A percentile compares a stretch with the other conserved stretches of the same genome.
These are phyloP conservation scores for Turnix velox DNA, from an alignment of 2,113 vertebrate genomes.

Conservation along the genomic window DNA sequence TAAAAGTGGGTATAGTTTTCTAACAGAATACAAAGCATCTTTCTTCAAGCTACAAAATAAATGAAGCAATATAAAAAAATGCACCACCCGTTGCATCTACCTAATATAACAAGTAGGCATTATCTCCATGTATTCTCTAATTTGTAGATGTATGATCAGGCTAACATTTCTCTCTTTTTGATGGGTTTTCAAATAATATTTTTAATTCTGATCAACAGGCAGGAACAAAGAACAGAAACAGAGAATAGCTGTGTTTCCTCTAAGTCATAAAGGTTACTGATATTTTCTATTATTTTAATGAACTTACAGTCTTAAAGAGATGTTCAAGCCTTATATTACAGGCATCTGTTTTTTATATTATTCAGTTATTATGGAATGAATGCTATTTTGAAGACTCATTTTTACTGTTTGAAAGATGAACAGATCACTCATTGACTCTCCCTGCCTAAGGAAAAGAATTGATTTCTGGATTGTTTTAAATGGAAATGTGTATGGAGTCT, in stretches of 20 bases:
- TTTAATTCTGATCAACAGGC: neutral
- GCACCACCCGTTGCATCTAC: neutral
- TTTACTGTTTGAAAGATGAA: neutral
- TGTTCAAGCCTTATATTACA: neutral
- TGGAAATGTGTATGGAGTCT: neutral
- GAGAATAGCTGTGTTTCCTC: neutral
- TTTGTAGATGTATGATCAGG: neutral
- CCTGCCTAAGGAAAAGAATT: fast-evolving
- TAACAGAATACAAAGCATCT: neutral
- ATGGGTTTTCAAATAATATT: neutral
- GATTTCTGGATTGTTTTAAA: neutral
- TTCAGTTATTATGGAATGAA: neutral
- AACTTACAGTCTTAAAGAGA: neutral
- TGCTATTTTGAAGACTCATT: neutral
- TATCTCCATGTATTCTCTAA: neutral
- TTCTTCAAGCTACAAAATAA: neutral
- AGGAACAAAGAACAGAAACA: neutral
- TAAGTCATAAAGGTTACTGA: neutral
- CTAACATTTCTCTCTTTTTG: no score
- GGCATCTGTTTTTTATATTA: neutral
- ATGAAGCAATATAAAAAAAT: neutral
- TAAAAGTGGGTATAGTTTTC: slow-evolving; percentile 17
- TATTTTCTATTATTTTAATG: neutral
- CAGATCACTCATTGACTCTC: neutral
- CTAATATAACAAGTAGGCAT: neutral